Evolutionary conservation across 2,888 invertebrate genomes (phyloP), one percentile per base, ranked within the genome.

Genomic region (Microdon myrmicae): DNA sequence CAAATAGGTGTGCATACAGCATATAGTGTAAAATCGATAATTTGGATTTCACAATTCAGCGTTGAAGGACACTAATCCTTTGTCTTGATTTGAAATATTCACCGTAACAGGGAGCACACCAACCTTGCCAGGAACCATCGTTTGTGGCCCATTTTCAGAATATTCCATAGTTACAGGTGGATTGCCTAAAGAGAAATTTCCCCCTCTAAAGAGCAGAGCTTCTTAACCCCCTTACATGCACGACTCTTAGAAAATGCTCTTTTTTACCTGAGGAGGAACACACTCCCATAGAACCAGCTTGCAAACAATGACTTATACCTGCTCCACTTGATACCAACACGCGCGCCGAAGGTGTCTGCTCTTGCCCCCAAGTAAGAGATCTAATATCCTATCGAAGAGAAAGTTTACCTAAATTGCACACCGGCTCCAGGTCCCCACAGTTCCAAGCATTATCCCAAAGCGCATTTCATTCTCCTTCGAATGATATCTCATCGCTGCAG

Each of bases 381-480:
- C n/a, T n/a, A n/a, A n/a, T n/a, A n/a, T n/a, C n/a, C n/a, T n/a
- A n/a, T n/a, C n/a, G n/a, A n/a, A n/a, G n/a, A n/a, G n/a, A n/a
- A n/a, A n/a, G n/a, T n/a, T n/a, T n/a, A 55, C 25, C 44, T 45
- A 32, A 34, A 56, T 41, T 64, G 56, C 56, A 64, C 44, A 56
- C 32, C 41, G 48, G 49, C 44, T 54, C 55, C 56, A 58, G 58
- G 56, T 53, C 58, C 51, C 51, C 56, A 43, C 45, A 37, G 58
- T 53, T 51, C 44, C 64, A 64, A 58, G 53, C 64, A 32, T 58
- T 58, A 61, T 55, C 61, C 61, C 68, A 68, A 69, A 67, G 66
- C 60, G 58, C 49, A 68, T 67, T 68, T 68, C 59, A 64, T 68
- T 69, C 66, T 60, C 67, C 68, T 61, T 67, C 68, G 68, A 56